A percentile compares a stretch with the other conserved stretches of the same genome.
Conservation (phyloP, 2,888 invertebrate species). For the Apamea sordens region DNA sequence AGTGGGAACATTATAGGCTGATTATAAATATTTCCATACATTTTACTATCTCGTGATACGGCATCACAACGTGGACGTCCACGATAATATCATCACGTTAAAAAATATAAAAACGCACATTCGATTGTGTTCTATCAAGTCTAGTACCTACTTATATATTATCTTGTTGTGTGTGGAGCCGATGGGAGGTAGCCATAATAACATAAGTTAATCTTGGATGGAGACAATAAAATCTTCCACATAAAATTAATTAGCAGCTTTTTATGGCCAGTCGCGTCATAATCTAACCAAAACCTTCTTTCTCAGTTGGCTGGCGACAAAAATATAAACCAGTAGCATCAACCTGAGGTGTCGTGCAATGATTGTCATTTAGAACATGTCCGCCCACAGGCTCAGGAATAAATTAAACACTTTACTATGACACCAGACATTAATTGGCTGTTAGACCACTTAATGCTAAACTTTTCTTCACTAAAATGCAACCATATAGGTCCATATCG, state of each 20-base stretch:
- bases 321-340: constrained; percentile 57
- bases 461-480: constrained; percentile 49
- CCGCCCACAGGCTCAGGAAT: constrained; percentile 54
- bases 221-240: not conserved
- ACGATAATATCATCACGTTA: no score
- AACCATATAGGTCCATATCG: constrained; percentile 27
- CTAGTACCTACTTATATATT: no score
- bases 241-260: constrained; percentile 6
- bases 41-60: no score
- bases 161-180: no score
- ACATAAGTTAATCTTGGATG: not conserved
- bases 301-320: constrained; percentile 43
- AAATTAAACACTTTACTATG: constrained; percentile 55
- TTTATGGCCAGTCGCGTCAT: constrained; percentile 11
- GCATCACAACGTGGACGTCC: no score
- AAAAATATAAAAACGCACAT: no score
- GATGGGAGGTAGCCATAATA: no score
- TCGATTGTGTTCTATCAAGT: no score
- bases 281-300: constrained; percentile 29
- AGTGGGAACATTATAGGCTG: no score
- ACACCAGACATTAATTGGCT: constrained; percentile 43
- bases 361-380: constrained; percentile 56
- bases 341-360: constrained; percentile 25
- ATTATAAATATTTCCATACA: no score
- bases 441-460: constrained; percentile 57